These are phyloP conservation scores for Drosophila paranaensis DNA, from an alignment of 2,888 invertebrate genomes.

Conservation along the genomic window DNA sequence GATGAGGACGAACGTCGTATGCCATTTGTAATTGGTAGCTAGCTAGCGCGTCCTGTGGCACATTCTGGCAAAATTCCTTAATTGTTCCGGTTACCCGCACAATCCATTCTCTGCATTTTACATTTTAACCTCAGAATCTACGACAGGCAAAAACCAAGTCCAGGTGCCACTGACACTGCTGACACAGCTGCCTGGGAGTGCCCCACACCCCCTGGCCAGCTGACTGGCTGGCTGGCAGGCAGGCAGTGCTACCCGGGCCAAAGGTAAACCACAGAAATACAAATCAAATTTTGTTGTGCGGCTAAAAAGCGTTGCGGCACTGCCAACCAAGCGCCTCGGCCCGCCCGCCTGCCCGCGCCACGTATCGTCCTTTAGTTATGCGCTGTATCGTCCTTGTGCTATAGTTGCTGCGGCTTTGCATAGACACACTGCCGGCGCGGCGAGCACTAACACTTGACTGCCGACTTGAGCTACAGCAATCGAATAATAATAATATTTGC, in stretches of 20 bases:
- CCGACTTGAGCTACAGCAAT: too few species aligned
- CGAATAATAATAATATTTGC: too few species aligned
- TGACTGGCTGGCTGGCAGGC: slow-evolving; percentile 8
- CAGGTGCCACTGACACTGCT: slow-evolving; percentile 78
- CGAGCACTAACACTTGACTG: neutral
- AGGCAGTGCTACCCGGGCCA: slow-evolving; percentile 57
- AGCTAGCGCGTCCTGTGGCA: slow-evolving; percentile 31
- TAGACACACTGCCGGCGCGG: slow-evolving; percentile 7
- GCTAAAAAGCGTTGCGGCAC: slow-evolving; percentile 74
- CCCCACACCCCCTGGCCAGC: neutral
- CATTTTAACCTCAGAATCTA: slow-evolving; percentile 79
- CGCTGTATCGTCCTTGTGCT: slow-evolving; percentile 21
- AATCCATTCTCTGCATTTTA: slow-evolving; percentile 83
- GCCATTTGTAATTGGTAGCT: slow-evolving; percentile 74
- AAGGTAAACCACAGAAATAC: slow-evolving; percentile 83
- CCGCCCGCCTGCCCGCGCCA: neutral
- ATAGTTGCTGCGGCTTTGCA: slow-evolving; percentile 38
- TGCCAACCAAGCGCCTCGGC: slow-evolving; percentile 19
- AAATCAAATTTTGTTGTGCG: slow-evolving; percentile 83
- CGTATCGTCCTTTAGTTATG: slow-evolving; percentile 15
- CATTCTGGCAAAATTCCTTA: slow-evolving; percentile 81
- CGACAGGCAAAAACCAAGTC: slow-evolving; percentile 69
- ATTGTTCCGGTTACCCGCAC: slow-evolving; percentile 84
- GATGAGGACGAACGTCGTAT: slow-evolving; percentile 22
- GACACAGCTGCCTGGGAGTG: slow-evolving; percentile 31